phyloP scores from a whole-genome alignment of 2,797 vertebrate species.

The Dryobates pubescens region DNA sequence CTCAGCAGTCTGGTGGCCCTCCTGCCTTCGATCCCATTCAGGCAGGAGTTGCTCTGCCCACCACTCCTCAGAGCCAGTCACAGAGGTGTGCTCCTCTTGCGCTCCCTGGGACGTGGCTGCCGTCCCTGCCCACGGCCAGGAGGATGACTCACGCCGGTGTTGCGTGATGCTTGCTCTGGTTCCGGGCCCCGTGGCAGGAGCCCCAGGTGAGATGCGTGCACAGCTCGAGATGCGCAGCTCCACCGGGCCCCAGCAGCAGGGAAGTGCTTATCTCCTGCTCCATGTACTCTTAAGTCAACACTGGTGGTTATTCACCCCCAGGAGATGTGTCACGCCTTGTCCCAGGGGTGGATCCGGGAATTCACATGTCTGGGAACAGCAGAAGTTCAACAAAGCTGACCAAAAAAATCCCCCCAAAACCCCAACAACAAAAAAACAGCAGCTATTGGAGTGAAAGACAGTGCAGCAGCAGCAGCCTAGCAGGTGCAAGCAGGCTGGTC shows the following conservation, averaged over 20 bases:
- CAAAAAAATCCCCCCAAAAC: neutral
- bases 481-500: neutral
- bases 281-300: neutral
- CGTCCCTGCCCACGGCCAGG: neutral
- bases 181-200: neutral
- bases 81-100: neutral
- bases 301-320: fast-evolving
- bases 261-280: neutral
- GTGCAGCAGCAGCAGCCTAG: neutral
- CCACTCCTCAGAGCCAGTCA: fast-evolving
- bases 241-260: fast-evolving
- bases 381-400: neutral
- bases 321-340: neutral
- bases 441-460: neutral
- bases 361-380: neutral
- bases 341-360: neutral
- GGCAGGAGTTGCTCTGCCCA: neutral
- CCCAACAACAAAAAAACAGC: neutral
- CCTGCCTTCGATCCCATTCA: fast-evolving
- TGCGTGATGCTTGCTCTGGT: neutral
- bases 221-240: fast-evolving
- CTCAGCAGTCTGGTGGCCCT: neutral
- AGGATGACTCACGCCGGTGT: neutral
- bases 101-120: fast-evolving
- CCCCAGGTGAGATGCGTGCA: fast-evolving